Conservation (phyloP, 2,888 invertebrate species). For the Parnassius apollo region DNA sequence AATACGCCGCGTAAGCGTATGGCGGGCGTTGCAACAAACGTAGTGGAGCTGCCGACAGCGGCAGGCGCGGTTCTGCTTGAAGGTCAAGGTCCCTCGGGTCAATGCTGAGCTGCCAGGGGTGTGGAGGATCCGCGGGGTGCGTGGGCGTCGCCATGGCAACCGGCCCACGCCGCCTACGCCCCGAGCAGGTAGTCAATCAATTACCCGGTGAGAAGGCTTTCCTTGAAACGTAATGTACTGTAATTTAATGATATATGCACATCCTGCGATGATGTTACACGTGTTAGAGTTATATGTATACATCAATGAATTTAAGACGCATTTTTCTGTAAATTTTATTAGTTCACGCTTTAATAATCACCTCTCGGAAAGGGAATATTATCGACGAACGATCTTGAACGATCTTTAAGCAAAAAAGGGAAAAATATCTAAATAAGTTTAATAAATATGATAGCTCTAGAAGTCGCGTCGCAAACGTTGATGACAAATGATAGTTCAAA, state of each 20-base stretch:
- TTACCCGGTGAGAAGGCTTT: constrained; percentile 59
- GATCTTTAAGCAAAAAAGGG: background rate
- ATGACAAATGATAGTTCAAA: too few relatives aligned
- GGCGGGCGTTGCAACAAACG: constrained; percentile 22
- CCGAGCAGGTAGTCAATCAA: constrained; percentile 71
- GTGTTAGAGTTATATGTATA: constrained; percentile 23
- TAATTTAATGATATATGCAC: constrained; percentile 42
- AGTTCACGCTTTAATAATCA: background rate
- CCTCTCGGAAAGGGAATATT: background rate
- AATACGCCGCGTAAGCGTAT: constrained; percentile 47
- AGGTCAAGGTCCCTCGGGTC: constrained; percentile 76
- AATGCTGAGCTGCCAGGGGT: constrained; percentile 49
- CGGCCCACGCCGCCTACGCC: constrained; percentile 66
- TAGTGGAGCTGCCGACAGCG: constrained; percentile 35
- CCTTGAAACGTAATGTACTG: constrained; percentile 42
- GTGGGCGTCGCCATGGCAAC: constrained; percentile 73
- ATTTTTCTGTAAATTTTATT: background rate
- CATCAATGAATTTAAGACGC: constrained; percentile 1
- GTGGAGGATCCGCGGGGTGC: constrained; percentile 37
- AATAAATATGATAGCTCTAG: too few relatives aligned
- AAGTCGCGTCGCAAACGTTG: too few relatives aligned
- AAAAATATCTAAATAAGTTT: too few relatives aligned
- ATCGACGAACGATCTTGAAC: too few relatives aligned
- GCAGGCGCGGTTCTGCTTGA: constrained; percentile 63
- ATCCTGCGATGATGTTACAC: constrained; percentile 22